These are phyloP conservation scores for Eupithecia insigniata DNA, from an alignment of 2,888 invertebrate species.

Conservation along the genomic window DNA sequence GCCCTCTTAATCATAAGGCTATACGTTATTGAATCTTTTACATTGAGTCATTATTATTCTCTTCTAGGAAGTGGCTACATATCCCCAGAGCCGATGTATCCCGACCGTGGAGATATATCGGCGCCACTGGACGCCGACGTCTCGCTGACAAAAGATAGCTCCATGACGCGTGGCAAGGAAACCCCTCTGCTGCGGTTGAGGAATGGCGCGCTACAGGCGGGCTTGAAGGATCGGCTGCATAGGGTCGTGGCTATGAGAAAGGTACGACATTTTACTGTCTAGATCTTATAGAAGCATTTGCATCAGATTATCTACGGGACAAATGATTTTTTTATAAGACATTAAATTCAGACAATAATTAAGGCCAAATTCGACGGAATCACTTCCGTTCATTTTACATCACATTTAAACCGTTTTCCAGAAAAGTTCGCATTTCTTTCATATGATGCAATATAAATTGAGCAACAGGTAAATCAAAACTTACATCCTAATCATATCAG, in stretches of 20 bases:
- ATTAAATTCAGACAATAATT: too few species aligned
- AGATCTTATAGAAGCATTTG: neutral
- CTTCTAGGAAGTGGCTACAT: slow-evolving; percentile 81
- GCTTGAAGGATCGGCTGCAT: slow-evolving; percentile 85
- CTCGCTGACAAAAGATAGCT: slow-evolving; percentile 59
- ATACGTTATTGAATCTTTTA: neutral
- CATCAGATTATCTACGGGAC: neutral
- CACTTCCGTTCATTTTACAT: too few species aligned
- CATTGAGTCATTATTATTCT: neutral
- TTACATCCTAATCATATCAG: too few species aligned
- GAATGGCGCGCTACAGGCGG: slow-evolving; percentile 88
- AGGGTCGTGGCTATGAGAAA: slow-evolving; percentile 80
- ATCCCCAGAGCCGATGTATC: slow-evolving; percentile 87
- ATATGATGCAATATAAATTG: too few species aligned
- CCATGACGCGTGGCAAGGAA: slow-evolving; percentile 55
- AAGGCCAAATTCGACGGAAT: too few species aligned
- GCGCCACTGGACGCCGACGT: slow-evolving; percentile 68
- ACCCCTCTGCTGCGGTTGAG: slow-evolving; percentile 84
- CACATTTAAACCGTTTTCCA: too few species aligned
- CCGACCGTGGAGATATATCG: slow-evolving; percentile 79
- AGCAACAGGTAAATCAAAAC: too few species aligned
- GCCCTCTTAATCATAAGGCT: too few species aligned
- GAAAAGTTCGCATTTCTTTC: too few species aligned
- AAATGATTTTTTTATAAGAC: too few species aligned
- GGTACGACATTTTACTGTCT: slow-evolving; percentile 49